phyloP scores from a whole-genome alignment of 2,888 invertebrate genomes.

The Platycheirus rosarum region DNA sequence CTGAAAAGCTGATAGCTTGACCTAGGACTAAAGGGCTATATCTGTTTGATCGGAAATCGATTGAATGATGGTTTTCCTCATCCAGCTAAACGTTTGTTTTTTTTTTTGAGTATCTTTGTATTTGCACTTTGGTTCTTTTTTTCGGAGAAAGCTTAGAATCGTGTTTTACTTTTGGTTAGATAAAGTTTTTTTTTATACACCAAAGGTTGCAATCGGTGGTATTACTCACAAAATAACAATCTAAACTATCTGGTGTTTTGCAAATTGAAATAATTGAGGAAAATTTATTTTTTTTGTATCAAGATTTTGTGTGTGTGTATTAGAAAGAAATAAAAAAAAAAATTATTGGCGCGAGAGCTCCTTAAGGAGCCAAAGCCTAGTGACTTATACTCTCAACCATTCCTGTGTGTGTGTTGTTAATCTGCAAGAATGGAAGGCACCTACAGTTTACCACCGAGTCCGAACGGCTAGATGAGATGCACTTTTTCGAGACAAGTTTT shows the following conservation, averaged over 20 bases:
- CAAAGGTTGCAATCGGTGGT: conserved; percentile 25
- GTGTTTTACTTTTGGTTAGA: conserved; percentile 30
- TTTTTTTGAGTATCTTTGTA: not conserved
- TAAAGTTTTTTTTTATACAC: conserved; percentile 16
- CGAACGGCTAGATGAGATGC: too few species aligned
- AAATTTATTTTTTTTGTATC: too few species aligned
- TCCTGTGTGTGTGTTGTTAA: too few species aligned
- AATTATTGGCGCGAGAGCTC: too few species aligned
- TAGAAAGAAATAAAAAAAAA: too few species aligned
- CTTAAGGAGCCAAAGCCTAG: too few species aligned
- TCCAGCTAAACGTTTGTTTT: not conserved
- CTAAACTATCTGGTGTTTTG: conserved; percentile 34
- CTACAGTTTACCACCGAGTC: too few species aligned
- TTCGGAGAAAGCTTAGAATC: too few species aligned
- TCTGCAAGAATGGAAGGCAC: too few species aligned
- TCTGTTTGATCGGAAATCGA: conserved; percentile 34
- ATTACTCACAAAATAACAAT: conserved; percentile 26
- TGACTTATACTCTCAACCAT: too few species aligned
- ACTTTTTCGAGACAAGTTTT: too few species aligned
- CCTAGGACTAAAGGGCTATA: conserved; percentile 37
- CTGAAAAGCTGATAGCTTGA: conserved; percentile 28
- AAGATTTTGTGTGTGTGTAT: too few species aligned
- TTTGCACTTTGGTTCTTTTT: not conserved
- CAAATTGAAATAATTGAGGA: conserved; percentile 41
- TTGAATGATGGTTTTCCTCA: conserved; percentile 7